These are phyloP conservation scores for Poeciliopsis turneri DNA, from an alignment of 2,797 vertebrate species.

Conservation along the genomic window DNA sequence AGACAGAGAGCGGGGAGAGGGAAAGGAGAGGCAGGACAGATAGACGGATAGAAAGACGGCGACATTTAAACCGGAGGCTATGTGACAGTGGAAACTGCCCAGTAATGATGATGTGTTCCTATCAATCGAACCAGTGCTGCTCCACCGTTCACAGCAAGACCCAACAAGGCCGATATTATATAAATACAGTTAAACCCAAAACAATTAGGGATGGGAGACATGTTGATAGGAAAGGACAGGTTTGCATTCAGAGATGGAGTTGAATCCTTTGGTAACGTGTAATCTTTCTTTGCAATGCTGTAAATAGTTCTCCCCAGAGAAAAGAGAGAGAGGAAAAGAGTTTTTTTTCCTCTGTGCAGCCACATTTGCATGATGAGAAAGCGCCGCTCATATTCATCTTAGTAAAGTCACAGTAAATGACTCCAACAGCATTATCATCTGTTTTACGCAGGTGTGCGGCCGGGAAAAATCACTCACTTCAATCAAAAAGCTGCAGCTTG, in stretches of 20 bases:
- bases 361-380: constrained; percentile 79
- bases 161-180: constrained; percentile 43
- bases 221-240: constrained; percentile 55
- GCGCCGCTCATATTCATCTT: constrained; percentile 74
- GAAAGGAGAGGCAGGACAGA: constrained; percentile 60
- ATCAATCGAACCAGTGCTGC: constrained; percentile 67
- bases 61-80: constrained; percentile 74
- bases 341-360: constrained; percentile 41
- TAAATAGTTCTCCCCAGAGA: constrained; percentile 65
- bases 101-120: constrained; percentile 73
- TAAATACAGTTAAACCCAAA: constrained; percentile 62
- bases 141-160: constrained; percentile 55
- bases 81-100: constrained; percentile 74
- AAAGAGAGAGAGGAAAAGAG: constrained; percentile 23
- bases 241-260: constrained; percentile 67
- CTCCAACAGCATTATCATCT: constrained; percentile 78
- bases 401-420: constrained; percentile 77
- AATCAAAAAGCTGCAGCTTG: constrained; percentile 81
- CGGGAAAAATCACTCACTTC: constrained; percentile 75
- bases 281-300: constrained; percentile 66
- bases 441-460: constrained; percentile 75
- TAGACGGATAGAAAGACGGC: constrained; percentile 56
- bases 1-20: constrained; percentile 54
- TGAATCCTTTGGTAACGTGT: constrained; percentile 56
- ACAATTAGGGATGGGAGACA: constrained; percentile 71